Evolutionary conservation across 1,140 invertebrate species (phyloP), one percentile per base, ranked within the genome.

Genomic region (Ostrea edulis): DNA sequence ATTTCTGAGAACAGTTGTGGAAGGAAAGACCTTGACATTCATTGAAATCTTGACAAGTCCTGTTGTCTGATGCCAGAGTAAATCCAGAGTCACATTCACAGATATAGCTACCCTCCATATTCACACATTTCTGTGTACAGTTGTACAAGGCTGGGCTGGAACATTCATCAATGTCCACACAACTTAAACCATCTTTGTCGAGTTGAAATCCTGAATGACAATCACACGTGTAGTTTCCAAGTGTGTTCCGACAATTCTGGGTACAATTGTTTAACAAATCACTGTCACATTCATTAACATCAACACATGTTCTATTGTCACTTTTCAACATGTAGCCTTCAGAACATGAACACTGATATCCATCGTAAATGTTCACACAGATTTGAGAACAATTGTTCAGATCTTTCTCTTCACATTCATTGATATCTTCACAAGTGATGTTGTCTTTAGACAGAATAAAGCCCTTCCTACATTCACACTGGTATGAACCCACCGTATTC

Each of bases 401-500:
- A 14, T 20, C 52, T 8, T 8, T 52, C 14, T 51, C 7, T 17
- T 51, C 2, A 82, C 81, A 82, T 82, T 82, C 81, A 82, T 82
- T 52, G 12, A 82, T 44, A 87, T 81, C 86, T 83, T 14, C 12
- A 83, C 86, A 87, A 22, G 54, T 52, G 12, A 35, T 65, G 51
- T 83, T 62, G 55, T 87, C 86, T 0, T 51, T 20, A 5, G 54
- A 55, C 22, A 87, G 35, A 51, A 44, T 83, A 25, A 53, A 87
- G 55, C 86, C 86, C n/a, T 22, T 51, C 52, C 54, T 22, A 53
- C 86, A 87, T 54, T 81, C 29, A 83, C 81, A 87, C 7, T 22
- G 29, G 44, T 52, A 87, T 22, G 77, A 82, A 8, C 86, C 86
- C 20, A 55, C 44, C 53, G 44, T 87, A 52, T 87, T 87, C 20